Conservation (phyloP, 2,888 invertebrate genomes). For the Emmelina monodactyla region DNA sequence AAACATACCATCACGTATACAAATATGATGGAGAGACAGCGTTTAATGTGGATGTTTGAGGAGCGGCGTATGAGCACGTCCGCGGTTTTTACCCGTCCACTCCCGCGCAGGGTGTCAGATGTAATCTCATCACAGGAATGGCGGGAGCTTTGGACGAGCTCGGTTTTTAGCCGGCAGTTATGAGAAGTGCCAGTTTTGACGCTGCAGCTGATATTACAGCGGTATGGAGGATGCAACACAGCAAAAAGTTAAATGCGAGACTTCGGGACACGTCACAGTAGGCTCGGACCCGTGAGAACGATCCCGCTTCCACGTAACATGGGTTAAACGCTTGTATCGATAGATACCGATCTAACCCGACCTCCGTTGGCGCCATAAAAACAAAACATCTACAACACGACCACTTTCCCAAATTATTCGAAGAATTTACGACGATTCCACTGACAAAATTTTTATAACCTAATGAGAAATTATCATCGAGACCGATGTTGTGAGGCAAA, state of each 20-base stretch:
- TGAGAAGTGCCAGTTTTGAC: not conserved
- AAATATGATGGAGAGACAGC: not conserved
- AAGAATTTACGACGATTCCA: conserved; percentile 61
- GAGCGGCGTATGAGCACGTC: not conserved
- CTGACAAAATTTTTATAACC: conserved; percentile 62
- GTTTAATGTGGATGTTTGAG: not conserved
- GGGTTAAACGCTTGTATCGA: conserved; percentile 63
- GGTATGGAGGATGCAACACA: conserved; percentile 7
- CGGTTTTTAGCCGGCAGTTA: not conserved
- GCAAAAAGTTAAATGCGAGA: conserved; percentile 19
- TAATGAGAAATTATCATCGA: conserved; percentile 66
- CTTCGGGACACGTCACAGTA: conserved; percentile 45
- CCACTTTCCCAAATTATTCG: conserved; percentile 65
- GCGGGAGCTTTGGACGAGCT: not conserved
- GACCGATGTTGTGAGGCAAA: conserved; percentile 43
- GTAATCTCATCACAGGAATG: not conserved
- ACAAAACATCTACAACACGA: conserved; percentile 60
- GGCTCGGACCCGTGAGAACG: conserved; percentile 57
- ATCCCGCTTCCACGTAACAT: conserved; percentile 57
- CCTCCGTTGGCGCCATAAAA: conserved; percentile 64
- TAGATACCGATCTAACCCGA: conserved; percentile 61
- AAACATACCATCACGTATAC: too few species aligned
- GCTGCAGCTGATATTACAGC: not conserved
- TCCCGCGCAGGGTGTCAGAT: conserved; percentile 1
- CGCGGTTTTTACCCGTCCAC: not conserved